Base-by-base conservation (phyloP, 1,140 invertebrate genomes). In the Andricus grossulariae region DNA sequence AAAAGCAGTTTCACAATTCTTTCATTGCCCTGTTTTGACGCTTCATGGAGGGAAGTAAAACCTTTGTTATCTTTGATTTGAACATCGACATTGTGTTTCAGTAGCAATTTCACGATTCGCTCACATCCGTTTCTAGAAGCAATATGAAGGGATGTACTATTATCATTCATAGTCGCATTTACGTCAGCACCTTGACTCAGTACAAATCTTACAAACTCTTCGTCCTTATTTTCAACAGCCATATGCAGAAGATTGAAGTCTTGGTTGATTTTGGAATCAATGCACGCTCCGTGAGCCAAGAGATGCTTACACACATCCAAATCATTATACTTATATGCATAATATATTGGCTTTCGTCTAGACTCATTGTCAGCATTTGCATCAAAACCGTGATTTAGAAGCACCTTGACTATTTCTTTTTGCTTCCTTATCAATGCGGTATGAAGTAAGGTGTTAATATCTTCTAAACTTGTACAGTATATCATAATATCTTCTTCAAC, bases 61-160 rank as follows among this genome's bases (percentile, higher is more conserved):
- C 73, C 78, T 16, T 75, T 49, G 13, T 50, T 73, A 57, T 78
- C 55, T 72, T 50, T 75, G 15, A 75, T 50, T 78, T 82, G 75
- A 50, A 83, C 32, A 19, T 77, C 45, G 6, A 55, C 72, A 55
- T 75, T 78, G 16, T 73, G 16, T 75, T 89, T 54, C 16, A 84
- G 21, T n/a, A 87, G 74, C n/a, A 81, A 18, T 72, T 77, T 75
- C n/a, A 79, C 78, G n/a, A 83, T 73, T 79, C 92, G 91, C 86
- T 92, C 88, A 83, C 91, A 89, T 11, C 91, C 91, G 80, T 90
- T 91, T 84, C 90, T 91, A 10, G 90, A 90, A 16, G 92, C 92
- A 72, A 92, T 90, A 76, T 92, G 91, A 71, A 93, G 83, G 0
- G 92, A 88, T 11, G 92, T 92, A 76, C 91, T 89, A 1, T 90